phyloP scores from a whole-genome alignment of 2,888 invertebrate species.

The Monopis laevigella region DNA sequence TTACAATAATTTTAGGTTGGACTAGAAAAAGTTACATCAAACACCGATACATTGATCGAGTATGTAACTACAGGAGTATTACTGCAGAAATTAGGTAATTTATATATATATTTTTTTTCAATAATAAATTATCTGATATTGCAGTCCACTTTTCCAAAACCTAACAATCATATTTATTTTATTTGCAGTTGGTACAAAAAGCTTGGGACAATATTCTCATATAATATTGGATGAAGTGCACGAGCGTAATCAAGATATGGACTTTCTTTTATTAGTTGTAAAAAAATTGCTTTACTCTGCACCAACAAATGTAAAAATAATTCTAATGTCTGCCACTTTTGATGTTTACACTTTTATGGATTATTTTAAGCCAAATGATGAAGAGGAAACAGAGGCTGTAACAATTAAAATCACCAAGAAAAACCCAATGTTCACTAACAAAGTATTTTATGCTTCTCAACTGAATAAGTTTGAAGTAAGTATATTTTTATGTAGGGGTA shows the following conservation, averaged over 20 bases:
- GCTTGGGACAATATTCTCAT: slow-evolving; percentile 84
- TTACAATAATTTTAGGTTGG: slow-evolving; percentile 67
- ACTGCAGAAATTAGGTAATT: slow-evolving; percentile 74
- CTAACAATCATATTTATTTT: not conserved
- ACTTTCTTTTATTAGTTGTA: slow-evolving; percentile 86
- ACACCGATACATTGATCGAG: slow-evolving; percentile 79
- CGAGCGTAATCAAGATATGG: slow-evolving; percentile 92
- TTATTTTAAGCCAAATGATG: slow-evolving; percentile 64
- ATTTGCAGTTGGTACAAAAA: slow-evolving; percentile 48
- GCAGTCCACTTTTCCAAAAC: not conserved
- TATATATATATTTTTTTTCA: not conserved
- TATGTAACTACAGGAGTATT: slow-evolving; percentile 93
- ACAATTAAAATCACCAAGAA: slow-evolving; percentile 55
- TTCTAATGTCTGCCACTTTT: slow-evolving; percentile 96
- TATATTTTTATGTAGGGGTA: no score
- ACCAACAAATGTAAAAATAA: slow-evolving; percentile 36
- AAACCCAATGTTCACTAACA: slow-evolving; percentile 60
- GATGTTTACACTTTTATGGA: slow-evolving; percentile 75
- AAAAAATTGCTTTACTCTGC: slow-evolving; percentile 76
- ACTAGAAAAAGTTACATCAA: slow-evolving; percentile 66
- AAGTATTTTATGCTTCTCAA: slow-evolving; percentile 71
- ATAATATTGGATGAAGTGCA: slow-evolving; percentile 94
- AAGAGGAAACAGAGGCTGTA: slow-evolving; percentile 36
- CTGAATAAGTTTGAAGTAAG: slow-evolving; percentile 58
- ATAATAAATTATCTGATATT: not conserved